Conservation (phyloP, 2,888 invertebrate species). For the Trissoscelio sp. region DNA sequence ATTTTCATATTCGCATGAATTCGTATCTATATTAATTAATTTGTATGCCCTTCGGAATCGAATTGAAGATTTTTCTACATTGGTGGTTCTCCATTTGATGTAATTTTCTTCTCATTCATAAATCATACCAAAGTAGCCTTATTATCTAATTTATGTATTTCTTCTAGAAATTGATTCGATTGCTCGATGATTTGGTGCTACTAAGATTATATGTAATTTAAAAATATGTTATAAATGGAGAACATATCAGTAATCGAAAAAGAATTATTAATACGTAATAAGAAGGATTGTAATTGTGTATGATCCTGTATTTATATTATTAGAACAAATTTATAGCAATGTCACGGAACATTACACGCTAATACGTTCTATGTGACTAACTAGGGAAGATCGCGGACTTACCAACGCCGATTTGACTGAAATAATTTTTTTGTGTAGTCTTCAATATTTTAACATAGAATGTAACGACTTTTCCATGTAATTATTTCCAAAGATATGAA, state of each 20-base stretch:
- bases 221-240: constrained; percentile 52
- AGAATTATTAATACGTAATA: not conserved
- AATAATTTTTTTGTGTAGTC: no score
- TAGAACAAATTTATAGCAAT: constrained; percentile 29
- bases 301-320: constrained; percentile 36
- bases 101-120: constrained; percentile 19
- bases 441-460: no score
- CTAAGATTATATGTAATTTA: constrained; percentile 41
- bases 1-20: no score
- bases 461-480: no score
- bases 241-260: constrained; percentile 51
- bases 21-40: not conserved
- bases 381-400: no score
- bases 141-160: constrained; percentile 22
- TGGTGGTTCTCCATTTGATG: constrained; percentile 59
- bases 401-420: no score
- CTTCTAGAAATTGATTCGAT: constrained; percentile 24
- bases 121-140: constrained; percentile 62
- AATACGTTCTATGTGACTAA: not conserved
- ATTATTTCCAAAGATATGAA: no score
- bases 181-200: constrained; percentile 54
- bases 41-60: constrained; percentile 17
- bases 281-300: constrained; percentile 35
- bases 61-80: constrained; percentile 31
- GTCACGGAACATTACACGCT: not conserved